A percentile compares a stretch with the other conserved stretches of the same genome.
Evolutionary conservation across 2,888 invertebrate species (phyloP).

Genomic region (Brenthis daphne): DNA sequence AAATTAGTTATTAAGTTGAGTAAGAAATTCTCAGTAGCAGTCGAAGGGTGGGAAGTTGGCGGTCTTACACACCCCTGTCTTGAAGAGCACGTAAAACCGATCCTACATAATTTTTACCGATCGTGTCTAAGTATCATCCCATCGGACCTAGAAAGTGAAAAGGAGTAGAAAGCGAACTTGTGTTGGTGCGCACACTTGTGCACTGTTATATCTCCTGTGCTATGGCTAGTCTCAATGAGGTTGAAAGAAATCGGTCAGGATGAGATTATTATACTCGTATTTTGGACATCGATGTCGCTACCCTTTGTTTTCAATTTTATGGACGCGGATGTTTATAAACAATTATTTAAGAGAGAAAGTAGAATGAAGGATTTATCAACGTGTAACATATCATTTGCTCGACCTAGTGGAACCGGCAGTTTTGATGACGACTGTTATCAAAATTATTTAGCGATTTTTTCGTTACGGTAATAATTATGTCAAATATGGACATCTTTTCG

Average conservation of each 20-base stretch:
- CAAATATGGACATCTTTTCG: constrained; percentile 14
- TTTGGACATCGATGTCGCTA: constrained; percentile 17
- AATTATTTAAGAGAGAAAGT: constrained; percentile 41
- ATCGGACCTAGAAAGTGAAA: no score
- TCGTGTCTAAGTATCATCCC: no score
- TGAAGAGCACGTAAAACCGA: no score
- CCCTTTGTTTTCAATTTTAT: constrained; percentile 40
- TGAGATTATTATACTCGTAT: not conserved
- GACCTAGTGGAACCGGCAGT: constrained; percentile 19
- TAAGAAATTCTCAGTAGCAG: no score
- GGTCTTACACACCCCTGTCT: no score
- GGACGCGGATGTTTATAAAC: constrained; percentile 28
- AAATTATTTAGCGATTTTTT: constrained; percentile 22
- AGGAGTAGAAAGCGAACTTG: no score
- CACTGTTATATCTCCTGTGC: no score
- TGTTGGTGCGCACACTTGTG: no score
- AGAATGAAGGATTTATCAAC: constrained; percentile 39
- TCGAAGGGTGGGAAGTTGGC: no score
- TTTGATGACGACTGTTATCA: constrained; percentile 23
- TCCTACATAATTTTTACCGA: no score
- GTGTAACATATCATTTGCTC: constrained; percentile 33
- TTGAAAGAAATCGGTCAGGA: not conserved
- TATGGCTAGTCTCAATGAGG: no score
- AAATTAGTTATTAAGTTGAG: no score
- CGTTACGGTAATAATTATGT: constrained; percentile 11